Evolutionary conservation across 2,888 invertebrate species (phyloP), one percentile per base, ranked within the genome.

Genomic region (Apodemia hepburni): DNA sequence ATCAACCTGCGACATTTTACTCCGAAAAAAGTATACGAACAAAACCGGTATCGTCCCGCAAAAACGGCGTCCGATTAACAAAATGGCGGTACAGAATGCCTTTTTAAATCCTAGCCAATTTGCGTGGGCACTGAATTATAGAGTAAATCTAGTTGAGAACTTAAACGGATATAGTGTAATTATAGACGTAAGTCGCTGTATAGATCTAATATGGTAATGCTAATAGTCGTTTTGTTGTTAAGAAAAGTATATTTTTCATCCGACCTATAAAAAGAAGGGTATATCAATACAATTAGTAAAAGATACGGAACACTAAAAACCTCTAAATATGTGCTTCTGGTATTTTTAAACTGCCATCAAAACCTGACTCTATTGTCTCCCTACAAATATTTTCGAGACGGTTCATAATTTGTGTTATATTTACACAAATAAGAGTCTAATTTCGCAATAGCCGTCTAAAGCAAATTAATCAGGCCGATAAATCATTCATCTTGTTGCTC

Each of bases 1-100:
- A 63, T 54, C 64, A 66, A 62, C 64, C 54, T 62, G 65, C 67
- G 68, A 69, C 69, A 58, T 66, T 71, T 69, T 67, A 65, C 62
- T 62, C 58, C 38, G 63, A 65, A 67, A 69, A 71, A 69, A 68
- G 68, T 64, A 61, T 58, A 64, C 65, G 64, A 65, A 66, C 65
- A 61, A 69, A 71, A 71, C 71, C 60, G 70, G 71, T 71, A 62
- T 60, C 61, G 59, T 62, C 61, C 58, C 60, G 63, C 65, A 65
- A 69, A 72, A 70, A 69, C 60, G 66, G 59, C 58, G 62, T 65
- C 64, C 65, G 66, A 61, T 65, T 59, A 54, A 66, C 70, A 69
- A 73, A 72, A 74, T 71, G 71, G 71, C 70, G 59, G 69, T 67
- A 65, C 61, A 66, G 69, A 69, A 71, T 69, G 63, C 65, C 64